phyloP scores from a whole-genome alignment of 2,888 invertebrate genomes.

The Drosophila mettleri region DNA sequence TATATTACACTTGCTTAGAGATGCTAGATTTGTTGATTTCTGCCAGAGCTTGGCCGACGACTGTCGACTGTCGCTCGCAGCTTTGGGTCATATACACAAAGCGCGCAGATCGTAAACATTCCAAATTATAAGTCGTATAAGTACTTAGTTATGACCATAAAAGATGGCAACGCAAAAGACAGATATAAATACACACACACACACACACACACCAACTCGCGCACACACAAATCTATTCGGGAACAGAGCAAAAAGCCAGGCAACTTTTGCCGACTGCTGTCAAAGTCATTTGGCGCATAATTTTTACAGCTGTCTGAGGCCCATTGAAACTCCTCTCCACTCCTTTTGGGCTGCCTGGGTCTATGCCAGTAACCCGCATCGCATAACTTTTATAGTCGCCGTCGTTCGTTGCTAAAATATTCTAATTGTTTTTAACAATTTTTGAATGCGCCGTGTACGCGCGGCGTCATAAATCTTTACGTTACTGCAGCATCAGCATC shows the following conservation, averaged over 20 bases:
- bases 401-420: constrained; percentile 73
- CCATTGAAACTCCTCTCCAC: constrained; percentile 11
- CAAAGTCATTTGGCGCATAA: constrained; percentile 78
- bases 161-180: constrained; percentile 37
- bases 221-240: no score
- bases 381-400: constrained; percentile 78
- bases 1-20: constrained; percentile 18
- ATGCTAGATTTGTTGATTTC: constrained; percentile 14
- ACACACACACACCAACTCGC: not conserved
- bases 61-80: constrained; percentile 11
- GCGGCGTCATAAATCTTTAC: constrained; percentile 74
- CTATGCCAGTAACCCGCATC: constrained; percentile 55
- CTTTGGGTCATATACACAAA: constrained; percentile 23
- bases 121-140: constrained; percentile 76
- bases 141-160: constrained; percentile 79
- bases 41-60: constrained; percentile 7
- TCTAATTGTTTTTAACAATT: constrained; percentile 81
- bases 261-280: constrained; percentile 67
- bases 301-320: constrained; percentile 69
- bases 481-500: constrained; percentile 61
- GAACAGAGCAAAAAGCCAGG: constrained; percentile 20
- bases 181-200: not conserved
- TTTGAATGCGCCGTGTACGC: constrained; percentile 71
- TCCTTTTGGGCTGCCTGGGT: not conserved
- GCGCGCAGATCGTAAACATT: constrained; percentile 62